These are phyloP conservation scores for Reticulitermes speratus DNA, from an alignment of 1,140 invertebrate species.

Conservation along the genomic window DNA sequence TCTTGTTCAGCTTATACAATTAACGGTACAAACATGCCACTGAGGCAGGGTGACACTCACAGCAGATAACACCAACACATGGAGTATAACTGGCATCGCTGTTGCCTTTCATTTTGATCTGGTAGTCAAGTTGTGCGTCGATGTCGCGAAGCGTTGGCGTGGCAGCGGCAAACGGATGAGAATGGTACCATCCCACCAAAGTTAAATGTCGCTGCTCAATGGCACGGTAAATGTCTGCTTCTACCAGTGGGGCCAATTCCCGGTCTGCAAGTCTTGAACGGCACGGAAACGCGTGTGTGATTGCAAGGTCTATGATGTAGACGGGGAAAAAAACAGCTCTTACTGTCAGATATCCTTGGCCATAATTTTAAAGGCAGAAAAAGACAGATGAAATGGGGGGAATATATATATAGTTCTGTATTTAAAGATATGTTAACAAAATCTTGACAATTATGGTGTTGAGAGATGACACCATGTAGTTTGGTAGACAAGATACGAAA, in stretches of 20 bases:
- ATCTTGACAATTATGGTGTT: too few relatives aligned
- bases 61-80: conserved; percentile 89
- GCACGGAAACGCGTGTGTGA: conserved; percentile 88
- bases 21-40: background rate
- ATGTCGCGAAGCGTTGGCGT: conserved; percentile 88
- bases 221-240: conserved; percentile 76
- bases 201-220: conserved; percentile 79
- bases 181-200: conserved; percentile 94
- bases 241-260: conserved; percentile 68
- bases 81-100: conserved; percentile 88
- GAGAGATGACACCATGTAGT: too few relatives aligned
- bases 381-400: too few relatives aligned
- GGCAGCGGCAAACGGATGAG: conserved; percentile 85
- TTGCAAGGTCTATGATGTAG: conserved; percentile 69
- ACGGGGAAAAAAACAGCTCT: conserved; percentile 28
- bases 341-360: background rate
- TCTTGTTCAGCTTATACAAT: too few relatives aligned
- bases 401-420: too few relatives aligned
- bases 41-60: conserved; percentile 55
- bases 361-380: background rate
- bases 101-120: conserved; percentile 89
- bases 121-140: conserved; percentile 90
- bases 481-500: too few relatives aligned
- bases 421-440: too few relatives aligned
- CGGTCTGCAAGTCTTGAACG: conserved; percentile 76